Percentiles rank a stretch among this genome's conserved stretches.
Conservation (phyloP, 2,888 invertebrate genomes). For the Colletes collaris region DNA sequence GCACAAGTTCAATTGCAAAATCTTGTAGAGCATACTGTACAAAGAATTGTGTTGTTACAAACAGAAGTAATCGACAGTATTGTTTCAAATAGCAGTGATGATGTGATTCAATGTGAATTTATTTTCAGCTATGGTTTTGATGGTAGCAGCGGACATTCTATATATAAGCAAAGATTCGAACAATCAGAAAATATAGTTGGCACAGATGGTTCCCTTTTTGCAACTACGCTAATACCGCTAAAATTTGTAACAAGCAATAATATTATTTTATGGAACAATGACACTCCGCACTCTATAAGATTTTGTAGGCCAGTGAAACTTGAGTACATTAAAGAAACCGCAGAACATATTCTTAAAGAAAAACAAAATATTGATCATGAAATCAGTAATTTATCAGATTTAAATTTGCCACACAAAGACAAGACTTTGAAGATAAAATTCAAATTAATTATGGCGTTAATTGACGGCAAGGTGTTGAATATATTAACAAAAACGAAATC, state of each 20-base stretch:
- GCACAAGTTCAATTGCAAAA: constrained; percentile 1
- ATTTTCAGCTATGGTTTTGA: constrained; percentile 6
- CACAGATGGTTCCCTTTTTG: constrained; percentile 1
- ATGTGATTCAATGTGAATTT: constrained; percentile 33
- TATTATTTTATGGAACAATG: too few relatives aligned
- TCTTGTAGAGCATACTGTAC: not conserved
- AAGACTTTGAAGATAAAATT: constrained; percentile 13
- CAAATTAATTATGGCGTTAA: constrained; percentile 8
- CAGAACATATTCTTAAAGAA: constrained; percentile 4
- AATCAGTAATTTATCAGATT: not conserved
- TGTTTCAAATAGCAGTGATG: constrained; percentile 21
- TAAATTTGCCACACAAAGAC: not conserved
- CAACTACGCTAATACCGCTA: not conserved
- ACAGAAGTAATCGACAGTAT: not conserved
- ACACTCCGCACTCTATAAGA: too few relatives aligned
- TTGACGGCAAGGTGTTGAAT: constrained; percentile 14
- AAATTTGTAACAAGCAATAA: not conserved
- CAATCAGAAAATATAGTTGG: not conserved
- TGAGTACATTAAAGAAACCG: not conserved
- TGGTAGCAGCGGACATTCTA: constrained; percentile 14
- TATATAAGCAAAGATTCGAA: constrained; percentile 6
- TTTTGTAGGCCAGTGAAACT: too few relatives aligned
- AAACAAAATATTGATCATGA: not conserved
- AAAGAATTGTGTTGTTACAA: constrained; percentile 4
- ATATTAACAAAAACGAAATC: not conserved